These are phyloP conservation scores for Polyploca ridens DNA, from an alignment of 2,888 invertebrate species.

Conservation along the genomic window DNA sequence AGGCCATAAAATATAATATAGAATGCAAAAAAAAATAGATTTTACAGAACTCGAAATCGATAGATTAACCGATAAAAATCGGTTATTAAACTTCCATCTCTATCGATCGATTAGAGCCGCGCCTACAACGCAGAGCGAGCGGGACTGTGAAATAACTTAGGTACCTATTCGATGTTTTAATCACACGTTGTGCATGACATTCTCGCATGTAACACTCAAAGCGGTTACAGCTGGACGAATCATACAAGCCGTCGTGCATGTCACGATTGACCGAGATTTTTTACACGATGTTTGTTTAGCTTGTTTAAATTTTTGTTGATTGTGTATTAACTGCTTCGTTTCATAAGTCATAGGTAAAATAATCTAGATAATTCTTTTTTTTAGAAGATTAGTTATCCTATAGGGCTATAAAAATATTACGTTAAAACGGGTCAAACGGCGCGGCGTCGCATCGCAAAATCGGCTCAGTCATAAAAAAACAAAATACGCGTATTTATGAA, in stretches of 20 bases:
- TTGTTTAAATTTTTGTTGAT: neutral
- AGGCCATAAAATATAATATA: too few species aligned
- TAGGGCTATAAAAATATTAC: too few species aligned
- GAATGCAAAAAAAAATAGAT: neutral
- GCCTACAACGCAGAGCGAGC: neutral
- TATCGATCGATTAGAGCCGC: neutral
- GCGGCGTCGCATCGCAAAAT: too few species aligned
- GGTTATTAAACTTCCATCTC: neutral
- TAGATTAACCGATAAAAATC: constrained; percentile 2
- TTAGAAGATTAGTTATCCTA: too few species aligned
- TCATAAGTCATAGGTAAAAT: too few species aligned
- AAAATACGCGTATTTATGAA: too few species aligned
- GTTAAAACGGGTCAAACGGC: too few species aligned
- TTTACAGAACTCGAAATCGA: neutral
- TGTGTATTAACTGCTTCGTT: neutral
- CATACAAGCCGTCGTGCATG: neutral
- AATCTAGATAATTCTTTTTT: neutral
- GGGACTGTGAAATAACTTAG: neutral
- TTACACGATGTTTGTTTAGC: neutral
- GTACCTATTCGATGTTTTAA: neutral
- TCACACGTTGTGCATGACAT: neutral
- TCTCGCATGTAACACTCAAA: neutral
- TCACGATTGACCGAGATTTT: constrained; percentile 1
- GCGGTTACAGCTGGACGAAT: neutral
- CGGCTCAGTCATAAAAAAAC: too few species aligned